Evolutionary conservation across 2,888 invertebrate genomes (phyloP).

Genomic region (Coenonympha glycerion): DNA sequence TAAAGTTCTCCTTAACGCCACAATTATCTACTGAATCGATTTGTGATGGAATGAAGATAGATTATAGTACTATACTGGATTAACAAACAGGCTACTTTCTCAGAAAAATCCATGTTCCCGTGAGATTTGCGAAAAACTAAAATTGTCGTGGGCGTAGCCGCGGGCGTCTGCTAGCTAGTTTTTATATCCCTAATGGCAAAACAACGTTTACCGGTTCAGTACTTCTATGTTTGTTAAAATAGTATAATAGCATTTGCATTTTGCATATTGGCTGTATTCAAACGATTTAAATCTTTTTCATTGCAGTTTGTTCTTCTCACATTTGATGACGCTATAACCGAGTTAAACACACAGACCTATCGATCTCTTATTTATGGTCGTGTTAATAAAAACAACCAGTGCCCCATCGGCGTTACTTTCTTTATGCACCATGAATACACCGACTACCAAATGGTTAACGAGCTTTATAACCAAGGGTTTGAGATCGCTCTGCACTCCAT

Average conservation of each 20-base stretch:
- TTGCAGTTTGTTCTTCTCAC: constrained; percentile 80
- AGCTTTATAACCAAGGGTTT: constrained; percentile 75
- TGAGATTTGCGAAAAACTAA: no score
- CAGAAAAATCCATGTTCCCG: no score
- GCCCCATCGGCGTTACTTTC: constrained; percentile 79
- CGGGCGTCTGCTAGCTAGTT: no score
- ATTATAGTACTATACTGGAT: no score
- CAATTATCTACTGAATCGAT: no score
- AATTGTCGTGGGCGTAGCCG: no score
- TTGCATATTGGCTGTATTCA: neutral
- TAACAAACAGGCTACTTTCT: no score
- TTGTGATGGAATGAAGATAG: no score
- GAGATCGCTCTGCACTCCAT: constrained; percentile 84
- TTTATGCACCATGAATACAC: constrained; percentile 84
- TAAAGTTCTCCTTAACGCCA: no score
- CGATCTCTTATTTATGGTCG: constrained; percentile 66
- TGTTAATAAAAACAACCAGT: constrained; percentile 81
- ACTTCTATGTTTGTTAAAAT: no score
- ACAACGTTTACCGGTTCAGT: no score
- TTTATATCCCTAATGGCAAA: no score
- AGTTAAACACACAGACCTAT: constrained; percentile 73
- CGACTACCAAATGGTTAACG: constrained; percentile 78
- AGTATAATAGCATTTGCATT: neutral
- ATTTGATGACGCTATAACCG: constrained; percentile 79
- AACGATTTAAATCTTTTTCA: neutral